These are phyloP conservation scores for Trigoniulus corallinus DNA, from an alignment of 1,140 invertebrate species.

Conservation along the genomic window DNA sequence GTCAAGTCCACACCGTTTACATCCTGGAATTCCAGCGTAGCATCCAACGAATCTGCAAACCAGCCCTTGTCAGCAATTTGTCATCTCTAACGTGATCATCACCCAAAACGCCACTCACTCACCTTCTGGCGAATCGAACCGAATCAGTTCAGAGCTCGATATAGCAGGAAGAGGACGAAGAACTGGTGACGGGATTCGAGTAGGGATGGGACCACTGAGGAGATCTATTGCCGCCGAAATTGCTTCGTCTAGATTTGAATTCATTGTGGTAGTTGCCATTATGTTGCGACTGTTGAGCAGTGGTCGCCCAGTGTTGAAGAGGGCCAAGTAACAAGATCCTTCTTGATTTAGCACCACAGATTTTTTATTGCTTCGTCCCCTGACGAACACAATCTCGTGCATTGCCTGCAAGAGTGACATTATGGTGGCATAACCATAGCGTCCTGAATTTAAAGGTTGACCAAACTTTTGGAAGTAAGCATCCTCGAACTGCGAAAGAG, in stretches of 20 bases:
- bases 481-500: constrained; percentile 34
- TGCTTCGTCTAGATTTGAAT: not conserved
- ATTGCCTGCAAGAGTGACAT: constrained; percentile 36
- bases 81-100: too few species aligned
- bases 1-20: too few species aligned
- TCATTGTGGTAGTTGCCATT: too few species aligned
- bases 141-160: constrained; percentile 14
- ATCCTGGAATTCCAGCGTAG: too few species aligned
- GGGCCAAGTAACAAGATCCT: not conserved
- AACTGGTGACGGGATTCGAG: constrained; percentile 20
- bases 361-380: constrained; percentile 20
- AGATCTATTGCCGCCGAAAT: constrained; percentile 13
- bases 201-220: constrained; percentile 20
- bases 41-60: too few species aligned
- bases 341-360: constrained; percentile 9
- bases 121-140: constrained; percentile 12
- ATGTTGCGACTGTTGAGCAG: too few species aligned
- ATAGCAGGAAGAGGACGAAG: constrained; percentile 14
- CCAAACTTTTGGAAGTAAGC: constrained; percentile 36
- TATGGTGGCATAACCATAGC: constrained; percentile 36
- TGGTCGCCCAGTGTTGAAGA: constrained; percentile 1
- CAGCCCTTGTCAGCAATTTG: too few species aligned
- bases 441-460: constrained; percentile 31
- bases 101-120: too few species aligned
- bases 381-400: constrained; percentile 33